phyloP scores from a whole-genome alignment of 1,140 invertebrate genomes.

The Rhizoglyphus robini region DNA sequence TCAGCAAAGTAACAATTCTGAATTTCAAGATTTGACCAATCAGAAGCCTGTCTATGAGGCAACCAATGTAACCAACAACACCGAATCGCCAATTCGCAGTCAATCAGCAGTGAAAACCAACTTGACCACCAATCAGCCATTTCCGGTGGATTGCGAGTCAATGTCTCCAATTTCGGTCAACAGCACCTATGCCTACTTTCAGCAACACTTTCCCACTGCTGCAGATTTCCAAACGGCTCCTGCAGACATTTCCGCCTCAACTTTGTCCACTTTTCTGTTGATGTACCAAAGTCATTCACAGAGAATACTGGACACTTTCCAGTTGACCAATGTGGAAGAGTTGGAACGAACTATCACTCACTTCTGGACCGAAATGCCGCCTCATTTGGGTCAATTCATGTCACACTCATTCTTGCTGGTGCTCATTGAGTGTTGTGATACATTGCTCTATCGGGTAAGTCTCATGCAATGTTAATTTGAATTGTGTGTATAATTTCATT shows the following conservation, averaged over 20 bases:
- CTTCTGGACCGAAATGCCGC: conserved; percentile 44
- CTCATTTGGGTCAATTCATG: conserved; percentile 37
- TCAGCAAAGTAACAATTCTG: no score
- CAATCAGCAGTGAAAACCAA: no score
- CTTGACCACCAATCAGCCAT: no score
- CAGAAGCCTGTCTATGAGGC: no score
- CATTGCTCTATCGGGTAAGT: conserved; percentile 38
- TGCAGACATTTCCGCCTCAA: not conserved
- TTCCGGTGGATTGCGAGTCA: no score
- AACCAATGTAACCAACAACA: no score
- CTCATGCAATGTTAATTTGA: not conserved
- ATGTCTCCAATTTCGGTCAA: no score
- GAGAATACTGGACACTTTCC: conserved; percentile 40
- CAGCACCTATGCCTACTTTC: not conserved
- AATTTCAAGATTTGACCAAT: no score
- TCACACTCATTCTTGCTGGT: conserved; percentile 35
- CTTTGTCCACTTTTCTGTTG: conserved; percentile 40
- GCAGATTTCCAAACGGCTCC: conserved; percentile 1
- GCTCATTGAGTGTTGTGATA: conserved; percentile 41
- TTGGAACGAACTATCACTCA: conserved; percentile 41
- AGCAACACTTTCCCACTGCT: not conserved
- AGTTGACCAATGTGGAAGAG: conserved; percentile 41
- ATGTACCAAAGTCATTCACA: conserved; percentile 45
- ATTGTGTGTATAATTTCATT: not conserved
- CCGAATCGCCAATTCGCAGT: no score